A percentile compares a stretch with the other conserved stretches of the same genome.
phyloP scores from a whole-genome alignment of 2,888 invertebrate species.

The Norana najaformis region DNA sequence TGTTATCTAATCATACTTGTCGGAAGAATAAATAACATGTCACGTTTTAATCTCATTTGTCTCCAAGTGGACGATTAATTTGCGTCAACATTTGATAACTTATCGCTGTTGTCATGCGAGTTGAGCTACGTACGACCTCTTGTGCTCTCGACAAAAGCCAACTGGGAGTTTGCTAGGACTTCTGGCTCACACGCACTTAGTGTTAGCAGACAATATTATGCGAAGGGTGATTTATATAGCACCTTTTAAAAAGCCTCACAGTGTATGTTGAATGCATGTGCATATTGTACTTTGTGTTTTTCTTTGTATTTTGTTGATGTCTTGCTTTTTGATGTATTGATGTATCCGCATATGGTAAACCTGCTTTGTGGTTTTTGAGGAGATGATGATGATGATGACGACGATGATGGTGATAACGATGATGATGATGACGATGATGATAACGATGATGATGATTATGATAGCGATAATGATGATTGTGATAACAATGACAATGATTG shows the following conservation, averaged over 20 bases:
- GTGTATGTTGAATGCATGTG: not conserved
- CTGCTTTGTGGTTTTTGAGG: not conserved
- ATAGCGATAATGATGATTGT: conserved; percentile 34
- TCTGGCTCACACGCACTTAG: not conserved
- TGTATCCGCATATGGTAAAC: too few relatives aligned
- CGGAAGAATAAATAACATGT: not conserved
- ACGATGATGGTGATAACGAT: conserved; percentile 28
- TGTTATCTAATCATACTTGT: not conserved
- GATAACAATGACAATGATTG: conserved; percentile 22
- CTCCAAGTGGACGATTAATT: not conserved
- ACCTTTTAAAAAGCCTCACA: not conserved
- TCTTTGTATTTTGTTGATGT: not conserved
- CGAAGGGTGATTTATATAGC: not conserved
- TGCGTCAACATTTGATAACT: not conserved
- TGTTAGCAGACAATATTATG: not conserved
- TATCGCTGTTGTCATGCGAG: not conserved
- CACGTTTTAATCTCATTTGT: not conserved
- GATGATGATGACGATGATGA: conserved; percentile 31
- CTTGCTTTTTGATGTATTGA: not conserved
- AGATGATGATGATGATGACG: conserved; percentile 5
- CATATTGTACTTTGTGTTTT: not conserved
- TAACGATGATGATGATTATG: conserved; percentile 33
- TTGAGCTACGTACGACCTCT: not conserved
- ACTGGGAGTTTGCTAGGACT: not conserved
- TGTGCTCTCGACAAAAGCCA: not conserved